Conservation (phyloP, 1,140 invertebrate genomes). For the Ylistrum balloti region DNA sequence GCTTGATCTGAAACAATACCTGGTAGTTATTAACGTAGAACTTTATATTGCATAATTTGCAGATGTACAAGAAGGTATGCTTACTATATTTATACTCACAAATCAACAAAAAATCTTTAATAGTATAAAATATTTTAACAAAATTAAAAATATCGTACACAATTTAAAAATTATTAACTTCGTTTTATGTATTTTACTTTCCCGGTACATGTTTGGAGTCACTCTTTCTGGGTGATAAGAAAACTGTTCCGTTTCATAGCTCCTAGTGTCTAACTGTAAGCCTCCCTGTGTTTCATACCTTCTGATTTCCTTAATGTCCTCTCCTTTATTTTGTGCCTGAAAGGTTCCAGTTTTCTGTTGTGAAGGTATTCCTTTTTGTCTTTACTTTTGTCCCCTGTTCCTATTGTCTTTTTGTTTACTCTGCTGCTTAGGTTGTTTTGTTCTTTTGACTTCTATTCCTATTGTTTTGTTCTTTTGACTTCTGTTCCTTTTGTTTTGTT, state of each 20-base stretch:
- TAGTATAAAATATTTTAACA: not conserved
- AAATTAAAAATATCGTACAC: not conserved
- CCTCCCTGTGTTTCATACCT: no score
- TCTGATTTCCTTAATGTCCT: no score
- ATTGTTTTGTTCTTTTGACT: no score
- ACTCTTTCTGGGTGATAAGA: not conserved
- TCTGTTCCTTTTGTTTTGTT: no score
- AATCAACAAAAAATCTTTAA: not conserved
- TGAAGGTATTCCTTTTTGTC: no score
- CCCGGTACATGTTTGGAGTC: not conserved
- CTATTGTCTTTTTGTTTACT: no score
- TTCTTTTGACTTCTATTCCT: no score
- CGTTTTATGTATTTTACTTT: not conserved
- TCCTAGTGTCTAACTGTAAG: no score
- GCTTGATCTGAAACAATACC: not conserved
- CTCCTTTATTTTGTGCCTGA: no score
- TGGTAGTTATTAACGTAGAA: not conserved
- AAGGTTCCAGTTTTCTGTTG: no score
- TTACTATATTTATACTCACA: not conserved
- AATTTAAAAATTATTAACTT: not conserved
- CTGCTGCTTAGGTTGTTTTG: no score
- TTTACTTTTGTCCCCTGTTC: no score
- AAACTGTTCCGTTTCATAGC: not conserved
- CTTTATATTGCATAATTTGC: not conserved
- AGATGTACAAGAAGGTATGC: slow-evolving; percentile 27